Percentiles rank a stretch among this genome's conserved stretches.
Evolutionary conservation across 2,113 vertebrate species (phyloP).

Genomic region (Axis porcinus): DNA sequence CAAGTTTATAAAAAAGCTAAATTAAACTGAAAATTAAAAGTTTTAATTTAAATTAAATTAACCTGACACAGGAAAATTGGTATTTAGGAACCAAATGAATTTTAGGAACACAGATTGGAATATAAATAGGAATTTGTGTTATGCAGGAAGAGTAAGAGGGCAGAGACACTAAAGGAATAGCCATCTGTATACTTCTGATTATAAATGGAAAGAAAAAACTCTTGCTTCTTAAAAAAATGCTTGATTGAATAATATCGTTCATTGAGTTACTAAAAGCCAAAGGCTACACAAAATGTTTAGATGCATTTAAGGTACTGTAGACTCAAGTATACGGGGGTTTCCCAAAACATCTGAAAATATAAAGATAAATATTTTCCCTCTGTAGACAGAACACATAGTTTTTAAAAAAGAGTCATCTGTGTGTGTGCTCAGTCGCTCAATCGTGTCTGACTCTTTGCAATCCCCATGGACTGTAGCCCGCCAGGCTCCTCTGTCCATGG

Average conservation of each 20-base stretch:
- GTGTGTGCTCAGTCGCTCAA: background rate
- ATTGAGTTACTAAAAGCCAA: background rate
- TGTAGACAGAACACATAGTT: background rate
- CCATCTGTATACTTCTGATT: background rate
- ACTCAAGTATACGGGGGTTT: background rate
- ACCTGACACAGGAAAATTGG: background rate
- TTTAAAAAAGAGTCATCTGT: background rate
- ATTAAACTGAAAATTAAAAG: background rate
- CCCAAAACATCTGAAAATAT: background rate
- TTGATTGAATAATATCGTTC: background rate
- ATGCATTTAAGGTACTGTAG: background rate
- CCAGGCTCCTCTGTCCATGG: background rate
- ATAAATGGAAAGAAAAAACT: background rate
- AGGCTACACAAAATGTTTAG: background rate
- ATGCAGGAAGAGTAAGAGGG: background rate
- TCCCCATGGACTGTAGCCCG: accelerated
- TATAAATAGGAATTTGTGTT: background rate
- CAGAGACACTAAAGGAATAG: background rate
- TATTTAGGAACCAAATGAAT: background rate
- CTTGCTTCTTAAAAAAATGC: background rate
- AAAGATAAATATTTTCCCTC: background rate
- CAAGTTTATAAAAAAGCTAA: background rate
- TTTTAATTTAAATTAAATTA: background rate
- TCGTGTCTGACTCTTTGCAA: background rate
- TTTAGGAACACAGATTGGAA: background rate